Evolutionary conservation across 2,113 vertebrate genomes (phyloP).

Genomic region (Oplegnathus fasciatus): DNA sequence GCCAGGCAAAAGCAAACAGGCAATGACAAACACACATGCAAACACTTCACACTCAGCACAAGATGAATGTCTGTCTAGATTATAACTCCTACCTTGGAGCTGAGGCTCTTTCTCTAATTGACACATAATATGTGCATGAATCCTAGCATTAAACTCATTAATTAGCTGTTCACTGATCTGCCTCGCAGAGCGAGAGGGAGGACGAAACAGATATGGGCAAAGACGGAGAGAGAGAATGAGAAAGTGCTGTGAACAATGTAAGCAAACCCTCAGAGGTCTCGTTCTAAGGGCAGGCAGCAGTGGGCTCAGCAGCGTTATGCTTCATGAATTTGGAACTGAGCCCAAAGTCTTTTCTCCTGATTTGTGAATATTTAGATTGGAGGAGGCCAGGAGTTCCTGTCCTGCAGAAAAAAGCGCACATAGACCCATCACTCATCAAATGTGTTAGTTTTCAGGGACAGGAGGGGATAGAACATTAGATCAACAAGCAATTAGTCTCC

Average conservation of each 20-base stretch:
- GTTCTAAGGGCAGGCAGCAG: constrained; percentile 46
- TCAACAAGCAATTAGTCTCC: constrained; percentile 81
- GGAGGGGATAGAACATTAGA: constrained; percentile 71
- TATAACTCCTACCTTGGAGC: constrained; percentile 34
- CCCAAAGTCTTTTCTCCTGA: constrained; percentile 70
- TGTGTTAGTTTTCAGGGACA: constrained; percentile 71
- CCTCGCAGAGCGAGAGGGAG: constrained; percentile 36
- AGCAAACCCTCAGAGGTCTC: constrained; percentile 57
- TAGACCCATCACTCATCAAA: constrained; percentile 67
- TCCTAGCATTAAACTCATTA: constrained; percentile 77
- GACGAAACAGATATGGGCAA: constrained; percentile 37
- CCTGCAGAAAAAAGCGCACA: constrained; percentile 18
- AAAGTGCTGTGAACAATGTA: constrained; percentile 54
- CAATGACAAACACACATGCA: constrained; percentile 27
- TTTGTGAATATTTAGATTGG: constrained; percentile 78
- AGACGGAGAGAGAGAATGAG: constrained; percentile 23
- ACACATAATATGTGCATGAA: constrained; percentile 70
- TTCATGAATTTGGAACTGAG: constrained; percentile 70
- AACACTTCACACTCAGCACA: constrained; percentile 37
- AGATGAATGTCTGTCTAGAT: constrained; percentile 52
- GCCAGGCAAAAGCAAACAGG: constrained; percentile 50
- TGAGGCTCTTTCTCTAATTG: constrained; percentile 66
- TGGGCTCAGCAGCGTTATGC: constrained; percentile 53
- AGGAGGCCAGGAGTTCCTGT: constrained; percentile 68
- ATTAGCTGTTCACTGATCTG: constrained; percentile 74